Conservation (phyloP, 2,888 invertebrate species). For the Phengaris arion region DNA sequence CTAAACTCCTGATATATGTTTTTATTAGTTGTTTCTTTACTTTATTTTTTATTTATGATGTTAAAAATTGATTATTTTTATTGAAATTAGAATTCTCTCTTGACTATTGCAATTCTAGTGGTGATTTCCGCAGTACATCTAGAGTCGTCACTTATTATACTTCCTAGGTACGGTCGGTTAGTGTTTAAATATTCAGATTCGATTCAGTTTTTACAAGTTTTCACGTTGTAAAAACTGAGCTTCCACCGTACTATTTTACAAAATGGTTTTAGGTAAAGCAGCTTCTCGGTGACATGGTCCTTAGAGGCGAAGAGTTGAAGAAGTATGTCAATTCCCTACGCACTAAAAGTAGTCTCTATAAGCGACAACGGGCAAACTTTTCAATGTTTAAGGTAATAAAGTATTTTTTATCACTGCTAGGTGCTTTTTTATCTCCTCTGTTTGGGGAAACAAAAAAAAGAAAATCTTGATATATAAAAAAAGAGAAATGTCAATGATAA, state of each 20-base stretch:
- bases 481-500: no score
- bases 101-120: no score
- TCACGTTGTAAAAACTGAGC: background rate
- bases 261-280: conserved; percentile 58
- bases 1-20: no score
- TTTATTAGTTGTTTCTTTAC: no score
- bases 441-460: background rate
- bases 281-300: conserved; percentile 82
- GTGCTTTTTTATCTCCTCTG: background rate
- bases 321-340: conserved; percentile 90
- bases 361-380: conserved; percentile 87
- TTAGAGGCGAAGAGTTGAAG: conserved; percentile 91
- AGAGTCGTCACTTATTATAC: no score
- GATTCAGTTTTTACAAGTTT: background rate
- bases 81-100: no score
- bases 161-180: no score
- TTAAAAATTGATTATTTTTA: no score
- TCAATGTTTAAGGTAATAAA: conserved; percentile 81
- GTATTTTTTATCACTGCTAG: background rate
- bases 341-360: conserved; percentile 89
- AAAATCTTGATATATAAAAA: background rate
- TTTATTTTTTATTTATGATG: no score
- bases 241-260: background rate
- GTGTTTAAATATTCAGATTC: no score
- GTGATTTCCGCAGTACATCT: no score